Evolutionary conservation across 2,113 vertebrate species (phyloP), one percentile per base, ranked within the genome.

Genomic region (Colaptes auratus): DNA sequence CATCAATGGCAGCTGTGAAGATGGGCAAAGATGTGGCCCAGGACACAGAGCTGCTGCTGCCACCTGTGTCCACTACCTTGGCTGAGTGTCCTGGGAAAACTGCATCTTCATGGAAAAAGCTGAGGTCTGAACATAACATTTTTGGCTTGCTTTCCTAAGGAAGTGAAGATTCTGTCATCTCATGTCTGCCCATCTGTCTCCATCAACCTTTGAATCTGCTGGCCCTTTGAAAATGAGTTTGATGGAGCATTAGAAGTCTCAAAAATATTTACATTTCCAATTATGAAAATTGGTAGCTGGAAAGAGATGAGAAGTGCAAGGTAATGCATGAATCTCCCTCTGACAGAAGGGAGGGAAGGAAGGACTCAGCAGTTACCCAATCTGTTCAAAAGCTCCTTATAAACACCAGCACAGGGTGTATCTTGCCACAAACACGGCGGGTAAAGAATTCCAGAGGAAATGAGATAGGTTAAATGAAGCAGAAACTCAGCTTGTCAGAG

Each of bases 401-500:
- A 65, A 91, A 61, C 39, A 44, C 63, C 88, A 92, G 93, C 69
- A 75, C 58, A 5, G 12, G 21, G 31, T 64, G 55, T 77, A 91
- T 66, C 44, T 88, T 80, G 44, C 44, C 10, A 7, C 58, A 89
- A 28, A 82, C n/a, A 15, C 0, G 2, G 50, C 65, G 33, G 42
- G 36, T 44, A 77, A 42, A 91, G 61, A 88, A 86, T 23, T 90
- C 69, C 65, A 75, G 82, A 81, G 31, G 73, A 33, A 94, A 86
- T 0, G 5, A 93, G 36, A 31, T 61, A 8, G 3, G 33, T 71
- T 81, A 81, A 92, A 81, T 86, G 95, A 88, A 95, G 88, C 92
- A 92, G 82, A 91, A 96, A 67, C 82, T 70, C 60, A 82, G 42
- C 73, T 42, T 94, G 82, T 89, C 88, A 91, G 85, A 94, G 78